Base-by-base conservation (phyloP, 2,797 vertebrate genomes). In the Poeciliopsis presidionis region DNA sequence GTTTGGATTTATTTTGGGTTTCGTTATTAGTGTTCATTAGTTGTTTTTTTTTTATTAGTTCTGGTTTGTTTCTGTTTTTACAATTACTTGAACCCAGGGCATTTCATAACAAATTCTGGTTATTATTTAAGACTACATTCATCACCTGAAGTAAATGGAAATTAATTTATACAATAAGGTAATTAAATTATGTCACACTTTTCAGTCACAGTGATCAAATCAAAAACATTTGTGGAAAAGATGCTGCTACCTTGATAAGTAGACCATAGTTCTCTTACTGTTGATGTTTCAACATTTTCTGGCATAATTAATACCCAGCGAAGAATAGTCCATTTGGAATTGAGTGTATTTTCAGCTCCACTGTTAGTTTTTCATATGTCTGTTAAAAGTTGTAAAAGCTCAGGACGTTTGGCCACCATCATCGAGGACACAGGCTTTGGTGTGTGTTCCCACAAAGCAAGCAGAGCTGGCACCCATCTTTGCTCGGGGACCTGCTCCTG, bases 381-480 rank as follows among this genome's bases (percentile, higher is more conserved):
- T 84, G 82, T 59, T 73, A 76, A 89, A 69, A 45, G 41, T 7
- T 70, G 41, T 43, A n/a, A 82, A 80, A 7, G 41, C 78, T 86
- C 61, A n/a, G 71, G 51, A 70, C 36, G 71, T 76, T 73, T 79
- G 79, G 72, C 80, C 81, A 74, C 82, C 81, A 72, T 77, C 71
- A 6, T 84, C 82, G 77, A 46, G 45, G 22, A 74, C 85, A 79
- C 72, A 57, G 16, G 18, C 84, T 92, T 90, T 90, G 85, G 92
- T 86, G 89, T 91, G 82, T 80, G 30, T 74, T 86, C 87, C 79
- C 84, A 92, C 49, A 70, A 81, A 85, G 87, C 89, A 41, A 77
- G 83, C 76, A 81, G 69, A 67, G 80, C 67, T 89, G 88, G 85
- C 87, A 83, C 89, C 81, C 47, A 30, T 90, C 71, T 70, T 57